Evolutionary conservation across 2,888 invertebrate species (phyloP).

Genomic region (Platycheirus rosarum): DNA sequence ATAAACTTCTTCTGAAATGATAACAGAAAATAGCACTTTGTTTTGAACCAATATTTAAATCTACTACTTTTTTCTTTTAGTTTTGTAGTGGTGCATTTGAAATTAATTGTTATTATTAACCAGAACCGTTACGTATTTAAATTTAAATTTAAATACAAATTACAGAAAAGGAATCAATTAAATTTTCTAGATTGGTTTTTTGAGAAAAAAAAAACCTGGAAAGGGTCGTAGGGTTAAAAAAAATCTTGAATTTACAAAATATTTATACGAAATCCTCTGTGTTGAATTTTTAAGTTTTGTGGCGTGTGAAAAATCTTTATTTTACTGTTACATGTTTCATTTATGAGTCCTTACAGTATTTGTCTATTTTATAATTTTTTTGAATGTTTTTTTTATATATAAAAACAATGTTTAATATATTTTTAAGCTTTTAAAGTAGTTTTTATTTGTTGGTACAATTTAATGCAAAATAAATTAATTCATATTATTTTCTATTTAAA

Average conservation of each 20-base stretch:
- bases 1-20: slow-evolving; percentile 32
- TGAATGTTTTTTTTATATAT: slow-evolving; percentile 52
- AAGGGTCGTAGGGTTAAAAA: background rate
- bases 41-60: slow-evolving; percentile 35
- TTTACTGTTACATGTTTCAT: slow-evolving; percentile 57
- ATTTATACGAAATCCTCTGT: slow-evolving; percentile 78
- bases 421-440: slow-evolving; percentile 62
- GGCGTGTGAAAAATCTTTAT: slow-evolving; percentile 79
- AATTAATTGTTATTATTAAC: slow-evolving; percentile 31
- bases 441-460: slow-evolving; percentile 3
- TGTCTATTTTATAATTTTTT: slow-evolving; percentile 54
- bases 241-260: slow-evolving; percentile 13
- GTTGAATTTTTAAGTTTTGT: slow-evolving; percentile 81
- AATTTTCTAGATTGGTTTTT: slow-evolving; percentile 64
- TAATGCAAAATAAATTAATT: background rate
- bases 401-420: slow-evolving; percentile 9
- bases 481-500: slow-evolving; percentile 67
- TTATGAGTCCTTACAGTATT: slow-evolving; percentile 55
- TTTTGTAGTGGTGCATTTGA: slow-evolving; percentile 62
- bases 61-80: slow-evolving; percentile 43
- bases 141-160: slow-evolving; percentile 22
- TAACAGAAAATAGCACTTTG: slow-evolving; percentile 46
- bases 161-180: slow-evolving; percentile 60
- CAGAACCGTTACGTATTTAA: slow-evolving; percentile 32
- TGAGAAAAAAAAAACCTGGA: slow-evolving; percentile 7